Conservation (phyloP, 2,888 invertebrate genomes). For the Ptilodon capucinus region DNA sequence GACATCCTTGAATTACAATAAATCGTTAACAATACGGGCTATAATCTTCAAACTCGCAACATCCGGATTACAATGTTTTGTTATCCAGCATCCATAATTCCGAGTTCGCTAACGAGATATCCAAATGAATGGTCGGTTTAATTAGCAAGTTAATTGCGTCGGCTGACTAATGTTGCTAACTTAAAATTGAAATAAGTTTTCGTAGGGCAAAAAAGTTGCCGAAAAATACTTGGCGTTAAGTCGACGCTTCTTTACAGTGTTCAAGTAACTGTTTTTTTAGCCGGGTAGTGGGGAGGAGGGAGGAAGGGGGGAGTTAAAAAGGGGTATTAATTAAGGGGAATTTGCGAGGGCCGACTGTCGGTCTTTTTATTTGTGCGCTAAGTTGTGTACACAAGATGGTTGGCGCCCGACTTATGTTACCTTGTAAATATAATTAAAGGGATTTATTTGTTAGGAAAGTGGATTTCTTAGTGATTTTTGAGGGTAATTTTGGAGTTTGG, state of each 20-base stretch:
- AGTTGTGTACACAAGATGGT: constrained; percentile 25
- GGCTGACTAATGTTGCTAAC: constrained; percentile 30
- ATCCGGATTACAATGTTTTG: constrained; percentile 7
- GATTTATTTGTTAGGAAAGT: constrained; percentile 16
- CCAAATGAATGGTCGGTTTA: constrained; percentile 30
- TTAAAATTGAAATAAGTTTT: constrained; percentile 36
- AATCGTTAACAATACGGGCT: constrained; percentile 3
- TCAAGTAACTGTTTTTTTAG: constrained; percentile 30
- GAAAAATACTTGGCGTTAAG: constrained; percentile 27
- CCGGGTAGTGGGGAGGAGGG: constrained; percentile 8
- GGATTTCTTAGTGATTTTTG: constrained; percentile 7
- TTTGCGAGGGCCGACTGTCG: constrained; percentile 21
- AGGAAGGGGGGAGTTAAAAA: constrained; percentile 4
- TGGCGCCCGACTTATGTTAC: constrained; percentile 14
- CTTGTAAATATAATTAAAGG: constrained; percentile 24
- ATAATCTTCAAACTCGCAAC: constrained; percentile 10
- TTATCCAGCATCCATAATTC: constrained; percentile 12
- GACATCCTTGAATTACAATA: constrained; percentile 21
- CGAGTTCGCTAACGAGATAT: constrained; percentile 15
- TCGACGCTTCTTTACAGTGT: constrained; percentile 25
- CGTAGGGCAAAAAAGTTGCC: constrained; percentile 24
- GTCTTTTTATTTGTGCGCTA: constrained; percentile 21
- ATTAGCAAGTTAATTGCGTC: constrained; percentile 33
- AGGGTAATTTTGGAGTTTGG: not conserved
- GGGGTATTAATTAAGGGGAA: constrained; percentile 34